A percentile compares a stretch with the other conserved stretches of the same genome.
phyloP scores from a whole-genome alignment of 2,888 invertebrate species.

The Tipula vernalis region DNA sequence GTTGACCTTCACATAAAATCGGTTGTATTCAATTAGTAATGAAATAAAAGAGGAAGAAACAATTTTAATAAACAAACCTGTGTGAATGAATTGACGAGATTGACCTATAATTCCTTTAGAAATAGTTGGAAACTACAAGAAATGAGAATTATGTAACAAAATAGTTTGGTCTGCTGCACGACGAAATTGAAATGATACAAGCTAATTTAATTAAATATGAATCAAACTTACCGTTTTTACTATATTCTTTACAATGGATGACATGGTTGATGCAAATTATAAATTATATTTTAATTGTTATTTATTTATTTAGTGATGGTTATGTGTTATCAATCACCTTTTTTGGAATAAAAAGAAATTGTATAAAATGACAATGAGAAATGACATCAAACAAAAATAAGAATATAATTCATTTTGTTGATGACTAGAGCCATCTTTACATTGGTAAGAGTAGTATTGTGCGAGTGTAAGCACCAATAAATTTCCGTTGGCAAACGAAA shows the following conservation, averaged over 20 bases:
- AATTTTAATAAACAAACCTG: not conserved
- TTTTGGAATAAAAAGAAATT: not conserved
- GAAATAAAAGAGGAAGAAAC: not conserved
- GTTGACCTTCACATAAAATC: not conserved
- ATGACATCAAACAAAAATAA: no score
- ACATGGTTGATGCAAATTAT: not conserved
- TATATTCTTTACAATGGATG: not conserved
- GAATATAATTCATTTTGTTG: no score
- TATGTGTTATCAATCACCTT: not conserved
- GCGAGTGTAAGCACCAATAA: no score
- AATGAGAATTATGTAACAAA: not conserved
- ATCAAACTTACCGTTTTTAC: slow-evolving; percentile 6
- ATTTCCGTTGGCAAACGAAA: no score
- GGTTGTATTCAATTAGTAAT: not conserved
- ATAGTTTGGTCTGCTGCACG: not conserved
- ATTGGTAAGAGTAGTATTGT: no score
- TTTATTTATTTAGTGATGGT: not conserved
- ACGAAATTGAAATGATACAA: not conserved
- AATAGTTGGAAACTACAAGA: not conserved
- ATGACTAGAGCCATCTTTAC: no score
- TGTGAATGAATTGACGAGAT: not conserved
- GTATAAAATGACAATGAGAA: not conserved
- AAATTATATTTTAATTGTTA: not conserved
- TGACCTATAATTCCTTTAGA: not conserved
- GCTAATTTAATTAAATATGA: no score